These are phyloP conservation scores for Scaptomyza caliginosa DNA, from an alignment of 2,888 invertebrate genomes.

Conservation along the genomic window DNA sequence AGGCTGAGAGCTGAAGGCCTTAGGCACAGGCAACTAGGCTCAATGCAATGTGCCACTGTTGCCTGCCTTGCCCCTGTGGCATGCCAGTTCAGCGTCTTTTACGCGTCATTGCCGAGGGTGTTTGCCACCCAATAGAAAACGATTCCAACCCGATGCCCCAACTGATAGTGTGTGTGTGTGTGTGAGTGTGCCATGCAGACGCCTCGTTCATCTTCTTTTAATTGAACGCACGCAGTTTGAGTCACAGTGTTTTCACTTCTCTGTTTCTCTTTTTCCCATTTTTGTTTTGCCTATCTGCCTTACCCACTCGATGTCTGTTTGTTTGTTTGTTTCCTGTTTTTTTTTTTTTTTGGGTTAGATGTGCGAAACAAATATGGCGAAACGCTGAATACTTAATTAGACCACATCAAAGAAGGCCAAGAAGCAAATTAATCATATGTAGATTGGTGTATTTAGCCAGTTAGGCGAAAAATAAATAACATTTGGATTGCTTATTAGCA, in stretches of 20 bases:
- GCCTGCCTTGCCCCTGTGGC: conserved; percentile 6
- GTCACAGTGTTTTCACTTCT: conserved; percentile 6
- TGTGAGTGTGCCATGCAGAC: conserved; percentile 17
- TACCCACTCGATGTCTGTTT: not conserved
- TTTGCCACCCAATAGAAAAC: conserved; percentile 33
- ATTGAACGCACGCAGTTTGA: conserved; percentile 55
- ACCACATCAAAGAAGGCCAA: not conserved
- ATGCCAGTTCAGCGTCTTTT: conserved; percentile 56
- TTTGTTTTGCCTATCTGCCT: not conserved
- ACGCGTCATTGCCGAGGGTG: conserved; percentile 51
- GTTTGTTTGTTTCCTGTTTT: too few relatives aligned
- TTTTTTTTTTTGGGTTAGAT: not conserved
- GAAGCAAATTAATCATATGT: conserved; percentile 1
- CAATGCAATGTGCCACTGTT: not conserved
- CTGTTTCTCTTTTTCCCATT: not conserved
- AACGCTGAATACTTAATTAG: conserved; percentile 2
- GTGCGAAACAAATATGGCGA: conserved; percentile 6
- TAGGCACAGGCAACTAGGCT: not conserved
- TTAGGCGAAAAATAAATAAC: not conserved
- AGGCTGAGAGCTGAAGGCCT: conserved; percentile 5
- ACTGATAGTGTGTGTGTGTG: conserved; percentile 25
- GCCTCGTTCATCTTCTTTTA: conserved; percentile 61
- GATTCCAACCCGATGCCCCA: conserved; percentile 24
- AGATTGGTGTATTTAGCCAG: not conserved
- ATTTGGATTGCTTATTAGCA: not conserved